These are phyloP conservation scores for Premnoplex brunnescens DNA, from an alignment of 2,797 vertebrate species.

Conservation along the genomic window DNA sequence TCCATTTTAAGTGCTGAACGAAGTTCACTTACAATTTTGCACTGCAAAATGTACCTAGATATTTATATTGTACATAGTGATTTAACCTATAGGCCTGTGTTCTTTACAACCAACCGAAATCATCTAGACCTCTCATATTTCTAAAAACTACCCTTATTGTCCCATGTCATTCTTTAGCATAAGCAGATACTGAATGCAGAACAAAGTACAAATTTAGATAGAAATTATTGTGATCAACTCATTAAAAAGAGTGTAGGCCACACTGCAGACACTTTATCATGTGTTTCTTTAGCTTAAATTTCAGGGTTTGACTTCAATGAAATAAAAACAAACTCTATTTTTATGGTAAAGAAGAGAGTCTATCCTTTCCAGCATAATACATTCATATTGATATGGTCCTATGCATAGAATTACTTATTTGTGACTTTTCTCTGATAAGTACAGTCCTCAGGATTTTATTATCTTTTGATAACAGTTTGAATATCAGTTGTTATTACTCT, in stretches of 20 bases:
- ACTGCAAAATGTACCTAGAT: neutral
- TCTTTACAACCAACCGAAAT: neutral
- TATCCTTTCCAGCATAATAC: neutral
- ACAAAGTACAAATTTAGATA: neutral
- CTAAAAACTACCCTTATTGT: neutral
- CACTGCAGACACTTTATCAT: neutral
- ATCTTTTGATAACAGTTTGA: neutral
- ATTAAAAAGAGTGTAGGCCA: neutral
- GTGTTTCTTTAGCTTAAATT: neutral
- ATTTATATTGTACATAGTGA: neutral
- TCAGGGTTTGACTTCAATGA: neutral
- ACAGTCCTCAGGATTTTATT: neutral
- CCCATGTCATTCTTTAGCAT: neutral
- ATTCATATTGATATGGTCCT: neutral
- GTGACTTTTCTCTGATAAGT: neutral
- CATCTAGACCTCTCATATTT: neutral
- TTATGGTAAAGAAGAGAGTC: neutral
- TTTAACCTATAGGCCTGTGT: neutral
- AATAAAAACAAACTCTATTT: neutral
- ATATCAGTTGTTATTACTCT: neutral
- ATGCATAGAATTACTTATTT: neutral
- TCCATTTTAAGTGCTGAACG: neutral
- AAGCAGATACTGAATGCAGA: neutral
- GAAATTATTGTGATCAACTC: neutral
- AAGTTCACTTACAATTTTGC: neutral